Evolutionary conservation across 1,140 invertebrate genomes (phyloP), one percentile per base, ranked within the genome.

Genomic region (Drosophila repletoides): DNA sequence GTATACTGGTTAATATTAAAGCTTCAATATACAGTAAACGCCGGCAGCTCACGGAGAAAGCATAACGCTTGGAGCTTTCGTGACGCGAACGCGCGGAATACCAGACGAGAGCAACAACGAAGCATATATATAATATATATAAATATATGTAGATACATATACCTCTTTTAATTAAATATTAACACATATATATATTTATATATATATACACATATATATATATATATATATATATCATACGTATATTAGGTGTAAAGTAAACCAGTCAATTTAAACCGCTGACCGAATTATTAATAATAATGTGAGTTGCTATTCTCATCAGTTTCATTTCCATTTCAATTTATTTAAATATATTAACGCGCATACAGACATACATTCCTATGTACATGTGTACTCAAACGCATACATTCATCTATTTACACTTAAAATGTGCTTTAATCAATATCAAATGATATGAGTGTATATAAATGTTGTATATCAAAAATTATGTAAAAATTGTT

Each of bases 261-360:
- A 59, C 58, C 40, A 80, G 76, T 80, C 76, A 80, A 81, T 80
- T 83, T 12, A 33, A 67, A 28, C 5, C 31, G 31, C 40, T 34
- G 21, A 52, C 9, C 5, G 45, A 33, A 59, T 10, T 9, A 65
- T 38, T 24, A 29, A 72, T 14, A 12, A 29, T 1, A 40, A 17
- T 43, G 15, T 15, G 22, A 1, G 26, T 5, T 12, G 34, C 33
- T 19, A 28, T 5, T 10, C 3, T n/a, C 14, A 40, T 34, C 21
- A 52, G 45, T 53, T 61, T 61, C 2, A 29, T 17, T 38, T 5
- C 14, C 19, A 51, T 56, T 17, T 14, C 40, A 67, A 75, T 68
- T 72, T 64, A 64, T 68, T 81, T 80, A 76, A 72, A 81, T 52
- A 72, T 61, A 66, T 71, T 41, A 70, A 53, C 33, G 24, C 43